Conservation (phyloP, 2,113 vertebrate genomes). For the Ammodytes marinus region DNA sequence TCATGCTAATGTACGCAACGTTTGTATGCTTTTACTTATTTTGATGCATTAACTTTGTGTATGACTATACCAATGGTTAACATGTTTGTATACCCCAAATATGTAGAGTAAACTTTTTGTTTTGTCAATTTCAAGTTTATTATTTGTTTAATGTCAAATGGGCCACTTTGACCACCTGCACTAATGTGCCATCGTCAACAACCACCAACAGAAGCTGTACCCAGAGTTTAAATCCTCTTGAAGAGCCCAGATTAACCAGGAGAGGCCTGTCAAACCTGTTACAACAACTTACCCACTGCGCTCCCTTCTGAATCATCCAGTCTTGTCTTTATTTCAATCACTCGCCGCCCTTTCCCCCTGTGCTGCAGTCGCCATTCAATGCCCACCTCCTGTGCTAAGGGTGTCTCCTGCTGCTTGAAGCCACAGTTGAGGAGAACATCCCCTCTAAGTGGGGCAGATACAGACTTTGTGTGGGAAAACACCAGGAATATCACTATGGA, state of each 20-base stretch:
- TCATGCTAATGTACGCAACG: background rate
- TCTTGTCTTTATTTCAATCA: conserved; percentile 77
- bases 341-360: conserved; percentile 81
- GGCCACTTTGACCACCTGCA: background rate
- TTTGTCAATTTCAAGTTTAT: background rate
- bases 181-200: background rate
- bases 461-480: conserved; percentile 78
- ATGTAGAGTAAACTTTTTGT: background rate
- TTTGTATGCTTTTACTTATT: background rate
- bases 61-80: background rate
- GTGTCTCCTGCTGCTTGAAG: conserved; percentile 80
- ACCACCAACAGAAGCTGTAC: background rate
- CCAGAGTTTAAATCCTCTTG: background rate
- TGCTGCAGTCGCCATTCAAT: conserved; percentile 90
- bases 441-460: conserved; percentile 71
- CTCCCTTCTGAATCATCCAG: conserved; percentile 58
- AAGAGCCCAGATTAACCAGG: background rate
- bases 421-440: conserved; percentile 84
- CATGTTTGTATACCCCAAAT: background rate
- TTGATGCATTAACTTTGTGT: background rate
- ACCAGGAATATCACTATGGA: conserved; percentile 88
- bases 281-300: conserved; percentile 56
- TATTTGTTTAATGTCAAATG: background rate
- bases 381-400: conserved; percentile 51
- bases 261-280: background rate